phyloP scores from a whole-genome alignment of 1,140 invertebrate genomes.

The Polypedilum vanderplanki region DNA sequence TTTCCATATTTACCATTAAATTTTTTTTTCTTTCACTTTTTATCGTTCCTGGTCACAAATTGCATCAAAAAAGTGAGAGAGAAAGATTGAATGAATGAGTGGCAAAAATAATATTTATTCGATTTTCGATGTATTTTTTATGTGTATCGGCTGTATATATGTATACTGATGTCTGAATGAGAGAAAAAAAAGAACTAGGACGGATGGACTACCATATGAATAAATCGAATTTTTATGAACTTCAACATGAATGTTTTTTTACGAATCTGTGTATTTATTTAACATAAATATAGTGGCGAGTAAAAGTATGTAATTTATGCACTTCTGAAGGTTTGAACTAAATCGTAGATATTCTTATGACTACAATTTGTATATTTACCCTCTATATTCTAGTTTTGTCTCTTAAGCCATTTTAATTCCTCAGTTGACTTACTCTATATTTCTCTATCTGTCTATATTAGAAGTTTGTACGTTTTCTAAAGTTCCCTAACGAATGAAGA shows the following conservation, averaged over 20 bases:
- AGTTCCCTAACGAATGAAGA: no score
- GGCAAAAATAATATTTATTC: neutral
- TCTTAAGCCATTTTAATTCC: neutral
- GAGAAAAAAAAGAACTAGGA: no score
- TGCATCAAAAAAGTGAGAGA: no score
- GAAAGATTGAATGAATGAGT: no score
- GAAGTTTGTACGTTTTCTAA: no score
- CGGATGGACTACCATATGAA: neutral
- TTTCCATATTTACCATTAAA: no score
- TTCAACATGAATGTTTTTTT: neutral
- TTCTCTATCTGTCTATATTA: no score
- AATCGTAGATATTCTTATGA: neutral
- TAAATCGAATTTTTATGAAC: slow-evolving; percentile 8
- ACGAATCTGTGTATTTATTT: neutral
- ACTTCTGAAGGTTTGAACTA: neutral
- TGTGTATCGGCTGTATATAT: neutral
- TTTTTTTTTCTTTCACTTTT: no score
- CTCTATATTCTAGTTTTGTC: neutral
- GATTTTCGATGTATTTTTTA: no score
- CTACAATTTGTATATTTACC: neutral
- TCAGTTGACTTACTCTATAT: no score
- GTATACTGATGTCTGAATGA: neutral
- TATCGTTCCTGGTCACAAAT: no score
- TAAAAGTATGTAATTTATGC: neutral
- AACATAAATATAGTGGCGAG: neutral